Evolutionary conservation across 37 sponge, comb jelly and placozoan species (phyloP).

Genomic region (Amphimedon queenslandica): DNA sequence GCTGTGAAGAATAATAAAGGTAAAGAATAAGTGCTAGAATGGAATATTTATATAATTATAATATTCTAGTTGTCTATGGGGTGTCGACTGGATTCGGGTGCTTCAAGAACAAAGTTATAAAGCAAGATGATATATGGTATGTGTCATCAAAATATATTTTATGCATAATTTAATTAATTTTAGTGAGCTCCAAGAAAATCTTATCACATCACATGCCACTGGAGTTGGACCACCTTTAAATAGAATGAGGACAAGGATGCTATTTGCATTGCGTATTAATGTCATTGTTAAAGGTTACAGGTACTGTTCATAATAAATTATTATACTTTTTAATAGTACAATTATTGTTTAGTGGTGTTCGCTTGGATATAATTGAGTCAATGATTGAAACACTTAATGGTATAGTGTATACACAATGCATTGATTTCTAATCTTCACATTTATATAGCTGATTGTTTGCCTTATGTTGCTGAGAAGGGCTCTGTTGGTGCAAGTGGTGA

Average conservation of each 20-base stretch:
- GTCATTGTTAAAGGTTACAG: slow-evolving; percentile 84
- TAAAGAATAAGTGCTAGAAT: background rate
- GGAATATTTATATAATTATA: background rate
- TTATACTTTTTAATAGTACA: background rate
- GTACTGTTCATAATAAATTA: slow-evolving; percentile 12
- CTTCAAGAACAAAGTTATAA: slow-evolving; percentile 48
- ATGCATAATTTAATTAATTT: background rate
- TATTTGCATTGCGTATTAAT: slow-evolving; percentile 85
- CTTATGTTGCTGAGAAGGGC: slow-evolving; percentile 78
- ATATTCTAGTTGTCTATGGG: slow-evolving; percentile 63
- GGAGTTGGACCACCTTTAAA: slow-evolving; percentile 65
- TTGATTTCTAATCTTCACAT: background rate
- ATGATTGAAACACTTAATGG: slow-evolving; percentile 53
- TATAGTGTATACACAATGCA: background rate
- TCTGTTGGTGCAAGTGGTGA: slow-evolving; percentile 91
- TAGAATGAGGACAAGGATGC: slow-evolving; percentile 45
- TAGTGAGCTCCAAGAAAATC: slow-evolving; percentile 76
- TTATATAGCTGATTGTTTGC: slow-evolving; percentile 48
- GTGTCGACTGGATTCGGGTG: slow-evolving; percentile 70
- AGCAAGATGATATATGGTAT: slow-evolving; percentile 30
- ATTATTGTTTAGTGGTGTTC: slow-evolving; percentile 56
- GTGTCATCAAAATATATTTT: background rate
- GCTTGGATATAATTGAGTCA: slow-evolving; percentile 38
- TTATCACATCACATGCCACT: slow-evolving; percentile 70
- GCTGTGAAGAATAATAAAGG: slow-evolving; percentile 34